A percentile compares a stretch with the other conserved stretches of the same genome.
phyloP scores from a whole-genome alignment of 2,797 vertebrate species.

The Hemibagrus guttatus region DNA sequence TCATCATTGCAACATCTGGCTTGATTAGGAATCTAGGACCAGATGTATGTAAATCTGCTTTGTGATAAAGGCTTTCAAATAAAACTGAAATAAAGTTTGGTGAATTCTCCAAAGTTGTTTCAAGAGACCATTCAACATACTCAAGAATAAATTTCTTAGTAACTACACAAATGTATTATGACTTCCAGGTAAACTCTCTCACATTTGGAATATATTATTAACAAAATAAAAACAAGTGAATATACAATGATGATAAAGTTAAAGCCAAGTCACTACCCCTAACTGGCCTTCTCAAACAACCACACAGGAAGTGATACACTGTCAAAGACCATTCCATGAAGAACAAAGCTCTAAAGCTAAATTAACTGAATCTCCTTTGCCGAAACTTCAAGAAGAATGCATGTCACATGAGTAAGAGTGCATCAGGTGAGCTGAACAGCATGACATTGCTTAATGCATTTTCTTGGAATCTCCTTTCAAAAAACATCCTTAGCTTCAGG shows the following conservation, averaged over 20 bases:
- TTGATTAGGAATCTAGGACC: background rate
- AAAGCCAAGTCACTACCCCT: background rate
- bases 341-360: background rate
- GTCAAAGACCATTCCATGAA: background rate
- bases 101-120: background rate
- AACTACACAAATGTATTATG: background rate
- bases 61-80: background rate
- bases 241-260: background rate
- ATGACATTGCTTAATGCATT: background rate
- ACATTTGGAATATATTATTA: background rate
- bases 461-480: background rate
- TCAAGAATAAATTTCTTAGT: background rate
- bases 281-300: background rate
- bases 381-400: background rate
- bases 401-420: background rate
- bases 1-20: background rate
- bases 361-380: background rate
- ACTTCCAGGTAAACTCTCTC: background rate
- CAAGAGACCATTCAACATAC: background rate
- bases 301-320: background rate
- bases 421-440: conserved; percentile 11
- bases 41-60: background rate
- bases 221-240: background rate
- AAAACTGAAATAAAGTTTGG: background rate
- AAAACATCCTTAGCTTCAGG: conserved; percentile 6